Evolutionary conservation across 2,113 vertebrate genomes (phyloP).

Genomic region (Dolichotis patagonum): DNA sequence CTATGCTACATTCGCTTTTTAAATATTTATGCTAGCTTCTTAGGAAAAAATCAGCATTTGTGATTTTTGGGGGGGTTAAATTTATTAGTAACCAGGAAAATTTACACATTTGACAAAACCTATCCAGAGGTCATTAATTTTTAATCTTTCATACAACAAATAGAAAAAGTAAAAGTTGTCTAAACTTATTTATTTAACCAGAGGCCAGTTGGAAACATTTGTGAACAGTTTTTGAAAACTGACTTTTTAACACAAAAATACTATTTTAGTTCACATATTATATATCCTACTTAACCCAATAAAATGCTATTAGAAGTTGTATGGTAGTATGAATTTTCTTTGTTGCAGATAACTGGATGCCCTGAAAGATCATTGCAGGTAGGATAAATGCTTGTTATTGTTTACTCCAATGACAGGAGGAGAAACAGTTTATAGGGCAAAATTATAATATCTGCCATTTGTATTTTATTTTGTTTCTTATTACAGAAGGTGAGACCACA

Average conservation of each 20-base stretch:
- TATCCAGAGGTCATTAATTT: background rate
- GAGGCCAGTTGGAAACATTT: constrained; percentile 1
- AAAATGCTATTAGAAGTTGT: constrained; percentile 49
- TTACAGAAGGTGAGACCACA: constrained; percentile 40
- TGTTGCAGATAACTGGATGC: background rate
- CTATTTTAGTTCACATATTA: constrained; percentile 23
- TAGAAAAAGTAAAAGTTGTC: background rate
- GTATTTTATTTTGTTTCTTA: constrained; percentile 54
- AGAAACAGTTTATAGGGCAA: constrained; percentile 48
- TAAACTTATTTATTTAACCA: constrained; percentile 32
- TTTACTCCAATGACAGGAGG: background rate
- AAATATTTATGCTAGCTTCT: constrained; percentile 43
- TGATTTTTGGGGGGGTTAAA: background rate
- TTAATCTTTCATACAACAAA: constrained; percentile 16
- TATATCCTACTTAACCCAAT: constrained; percentile 15
- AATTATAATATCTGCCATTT: constrained; percentile 54
- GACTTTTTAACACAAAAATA: constrained; percentile 30
- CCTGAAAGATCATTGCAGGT: background rate
- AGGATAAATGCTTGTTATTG: constrained; percentile 27
- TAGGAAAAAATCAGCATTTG: constrained; percentile 21
- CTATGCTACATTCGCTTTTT: constrained; percentile 22
- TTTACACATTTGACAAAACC: background rate
- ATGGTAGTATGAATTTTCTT: constrained; percentile 60
- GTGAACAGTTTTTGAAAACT: constrained; percentile 41
- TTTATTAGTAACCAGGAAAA: constrained; percentile 53